Conservation (phyloP, 2,797 vertebrate genomes). For the Moxostoma hubbsi region DNA sequence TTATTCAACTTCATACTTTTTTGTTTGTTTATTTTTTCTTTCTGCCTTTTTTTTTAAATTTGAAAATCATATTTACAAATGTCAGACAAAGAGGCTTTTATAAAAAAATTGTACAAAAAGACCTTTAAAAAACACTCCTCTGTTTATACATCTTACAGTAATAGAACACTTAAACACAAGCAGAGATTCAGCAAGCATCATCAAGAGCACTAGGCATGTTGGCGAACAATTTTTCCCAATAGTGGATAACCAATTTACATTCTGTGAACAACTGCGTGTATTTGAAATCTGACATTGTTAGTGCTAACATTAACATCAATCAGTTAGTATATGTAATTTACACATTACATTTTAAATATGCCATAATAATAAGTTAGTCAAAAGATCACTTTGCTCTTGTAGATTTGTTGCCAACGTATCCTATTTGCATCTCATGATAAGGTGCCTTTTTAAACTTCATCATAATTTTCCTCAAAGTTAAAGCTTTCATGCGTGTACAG, state of each 20-base stretch:
- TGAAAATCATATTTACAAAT: slow-evolving; percentile 42
- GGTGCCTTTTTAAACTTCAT: slow-evolving; percentile 14
- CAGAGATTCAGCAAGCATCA: slow-evolving; percentile 10
- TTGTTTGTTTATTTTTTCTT: not conserved
- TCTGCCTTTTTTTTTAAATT: not conserved
- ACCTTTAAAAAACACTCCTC: slow-evolving; percentile 32
- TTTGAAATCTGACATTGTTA: not conserved
- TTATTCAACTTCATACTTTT: slow-evolving; percentile 12
- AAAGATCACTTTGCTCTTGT: not conserved
- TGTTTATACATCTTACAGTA: slow-evolving; percentile 17
- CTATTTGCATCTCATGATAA: not conserved
- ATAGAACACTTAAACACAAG: slow-evolving; percentile 28
- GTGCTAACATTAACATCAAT: not conserved
- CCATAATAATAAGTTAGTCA: not conserved
- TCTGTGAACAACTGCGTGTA: slow-evolving; percentile 1
- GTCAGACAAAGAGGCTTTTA: slow-evolving; percentile 11
- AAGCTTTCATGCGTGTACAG: slow-evolving; percentile 42
- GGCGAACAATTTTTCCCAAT: slow-evolving; percentile 35
- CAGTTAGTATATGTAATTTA: not conserved
- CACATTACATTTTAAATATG: not conserved
- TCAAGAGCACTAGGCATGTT: slow-evolving; percentile 26
- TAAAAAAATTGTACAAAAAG: slow-evolving; percentile 40
- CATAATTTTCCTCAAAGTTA: slow-evolving; percentile 24
- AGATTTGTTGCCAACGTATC: slow-evolving; percentile 28
- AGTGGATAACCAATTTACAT: slow-evolving; percentile 3